These are phyloP conservation scores for Apogon talboti DNA, from an alignment of 2,797 vertebrate genomes.

Conservation along the genomic window DNA sequence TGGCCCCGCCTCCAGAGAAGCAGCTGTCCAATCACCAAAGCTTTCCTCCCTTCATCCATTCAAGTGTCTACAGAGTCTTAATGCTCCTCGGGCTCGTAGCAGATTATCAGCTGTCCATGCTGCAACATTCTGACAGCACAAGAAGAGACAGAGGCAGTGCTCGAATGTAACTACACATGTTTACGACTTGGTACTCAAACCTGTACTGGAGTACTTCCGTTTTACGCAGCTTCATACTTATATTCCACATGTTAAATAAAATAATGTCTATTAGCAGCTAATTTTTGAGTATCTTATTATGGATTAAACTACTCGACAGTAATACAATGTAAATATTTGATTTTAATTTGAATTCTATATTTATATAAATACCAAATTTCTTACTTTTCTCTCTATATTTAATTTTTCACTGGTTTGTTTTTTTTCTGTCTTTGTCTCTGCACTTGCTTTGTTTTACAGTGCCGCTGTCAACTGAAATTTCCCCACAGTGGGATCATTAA, in stretches of 20 bases:
- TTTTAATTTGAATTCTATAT: too few relatives aligned
- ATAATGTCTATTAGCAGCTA: too few relatives aligned
- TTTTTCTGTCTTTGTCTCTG: not conserved
- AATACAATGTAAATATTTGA: too few relatives aligned
- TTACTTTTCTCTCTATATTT: not conserved
- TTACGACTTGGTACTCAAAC: not conserved
- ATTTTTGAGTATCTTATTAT: not conserved
- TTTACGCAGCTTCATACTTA: not conserved
- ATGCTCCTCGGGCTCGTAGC: slow-evolving; percentile 52
- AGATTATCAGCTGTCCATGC: slow-evolving; percentile 99
- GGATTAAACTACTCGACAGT: not conserved
- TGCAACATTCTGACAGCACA: slow-evolving; percentile 89
- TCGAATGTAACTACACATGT: not conserved
- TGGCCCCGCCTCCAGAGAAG: slow-evolving; percentile 52
- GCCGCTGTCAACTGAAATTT: too few relatives aligned
- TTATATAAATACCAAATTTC: too few relatives aligned
- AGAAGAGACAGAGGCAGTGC: slow-evolving; percentile 8
- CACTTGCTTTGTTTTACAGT: too few relatives aligned
- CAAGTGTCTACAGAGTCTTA: slow-evolving; percentile 70
- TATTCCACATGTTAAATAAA: too few relatives aligned
- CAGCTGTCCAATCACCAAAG: slow-evolving; percentile 55
- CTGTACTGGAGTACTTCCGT: not conserved
- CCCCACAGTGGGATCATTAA: too few relatives aligned
- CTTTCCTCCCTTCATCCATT: slow-evolving; percentile 77
- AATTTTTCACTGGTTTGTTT: not conserved